Percentiles rank a stretch among this genome's conserved stretches.
Evolutionary conservation across 2,797 vertebrate genomes (phyloP).

Genomic region (Anas acuta): DNA sequence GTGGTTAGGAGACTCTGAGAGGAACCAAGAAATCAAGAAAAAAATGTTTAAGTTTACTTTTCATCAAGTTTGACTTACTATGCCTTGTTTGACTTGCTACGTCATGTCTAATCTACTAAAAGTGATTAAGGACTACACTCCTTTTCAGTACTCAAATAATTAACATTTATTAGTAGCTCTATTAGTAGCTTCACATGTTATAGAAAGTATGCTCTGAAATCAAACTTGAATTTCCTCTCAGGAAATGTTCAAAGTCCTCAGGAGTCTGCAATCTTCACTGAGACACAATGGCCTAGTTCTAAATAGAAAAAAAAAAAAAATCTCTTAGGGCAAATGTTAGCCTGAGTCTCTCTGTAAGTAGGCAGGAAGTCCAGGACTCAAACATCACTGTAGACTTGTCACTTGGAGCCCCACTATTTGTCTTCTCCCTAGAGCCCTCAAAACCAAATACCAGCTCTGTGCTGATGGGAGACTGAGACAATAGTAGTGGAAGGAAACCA

Average conservation of each 20-base stretch:
- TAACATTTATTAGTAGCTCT: not conserved
- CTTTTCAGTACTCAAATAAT: not conserved
- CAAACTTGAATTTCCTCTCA: not conserved
- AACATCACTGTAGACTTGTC: not conserved
- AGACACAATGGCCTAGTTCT: not conserved
- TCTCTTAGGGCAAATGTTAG: not conserved
- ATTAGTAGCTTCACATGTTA: not conserved
- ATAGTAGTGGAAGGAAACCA: not conserved
- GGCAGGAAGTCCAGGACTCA: not conserved
- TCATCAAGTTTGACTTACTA: not conserved
- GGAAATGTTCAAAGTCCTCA: not conserved
- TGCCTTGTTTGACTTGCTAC: not conserved
- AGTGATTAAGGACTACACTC: not conserved
- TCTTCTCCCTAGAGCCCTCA: not conserved
- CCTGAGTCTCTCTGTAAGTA: not conserved
- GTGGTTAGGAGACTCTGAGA: not conserved
- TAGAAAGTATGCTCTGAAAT: not conserved
- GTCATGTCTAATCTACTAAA: not conserved
- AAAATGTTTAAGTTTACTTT: not conserved
- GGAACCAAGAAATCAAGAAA: not conserved
- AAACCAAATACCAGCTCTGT: not conserved
- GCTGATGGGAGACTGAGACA: constrained; percentile 13
- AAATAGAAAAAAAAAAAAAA: not conserved
- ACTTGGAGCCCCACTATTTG: not conserved
- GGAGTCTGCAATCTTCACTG: not conserved